These are phyloP conservation scores for Thalpophila matura DNA, from an alignment of 2,888 invertebrate species.

Conservation along the genomic window DNA sequence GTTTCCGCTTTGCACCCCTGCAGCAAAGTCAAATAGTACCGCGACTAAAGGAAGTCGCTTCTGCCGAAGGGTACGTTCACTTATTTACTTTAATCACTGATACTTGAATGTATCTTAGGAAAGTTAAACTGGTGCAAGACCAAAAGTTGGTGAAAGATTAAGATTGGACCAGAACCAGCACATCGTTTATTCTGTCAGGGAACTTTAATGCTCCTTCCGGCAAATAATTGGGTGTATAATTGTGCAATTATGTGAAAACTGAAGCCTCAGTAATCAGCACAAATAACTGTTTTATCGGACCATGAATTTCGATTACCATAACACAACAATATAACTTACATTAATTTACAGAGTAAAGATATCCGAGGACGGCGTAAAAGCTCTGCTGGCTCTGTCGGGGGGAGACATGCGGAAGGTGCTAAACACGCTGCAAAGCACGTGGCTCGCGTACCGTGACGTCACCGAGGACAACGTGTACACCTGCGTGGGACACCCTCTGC, in stretches of 20 bases:
- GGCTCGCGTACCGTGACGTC: slow-evolving; percentile 97
- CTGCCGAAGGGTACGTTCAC: slow-evolving; percentile 93
- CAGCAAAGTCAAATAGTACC: slow-evolving; percentile 96
- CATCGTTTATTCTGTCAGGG: not conserved
- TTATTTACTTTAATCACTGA: not conserved
- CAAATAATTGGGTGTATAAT: not conserved
- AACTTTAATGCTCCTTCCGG: not conserved
- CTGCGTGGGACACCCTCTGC: slow-evolving; percentile 99
- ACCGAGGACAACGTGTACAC: slow-evolving; percentile 97
- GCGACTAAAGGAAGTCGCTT: slow-evolving; percentile 95
- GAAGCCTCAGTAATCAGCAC: not conserved
- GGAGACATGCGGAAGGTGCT: slow-evolving; percentile 99
- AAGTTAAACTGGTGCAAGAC: not conserved
- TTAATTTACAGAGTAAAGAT: slow-evolving; percentile 93
- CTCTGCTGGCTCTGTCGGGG: slow-evolving; percentile 96
- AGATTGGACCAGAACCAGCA: not conserved
- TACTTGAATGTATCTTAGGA: not conserved
- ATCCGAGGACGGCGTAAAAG: slow-evolving; percentile 96
- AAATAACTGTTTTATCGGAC: not conserved
- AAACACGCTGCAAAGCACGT: slow-evolving; percentile 98
- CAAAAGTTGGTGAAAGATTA: not conserved
- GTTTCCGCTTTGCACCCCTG: slow-evolving; percentile 98
- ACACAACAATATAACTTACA: not conserved
- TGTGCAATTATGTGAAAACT: no score
- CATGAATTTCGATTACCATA: not conserved